Evolutionary conservation across 1,140 invertebrate species (phyloP).

Genomic region (Drosophila paulistorum): DNA sequence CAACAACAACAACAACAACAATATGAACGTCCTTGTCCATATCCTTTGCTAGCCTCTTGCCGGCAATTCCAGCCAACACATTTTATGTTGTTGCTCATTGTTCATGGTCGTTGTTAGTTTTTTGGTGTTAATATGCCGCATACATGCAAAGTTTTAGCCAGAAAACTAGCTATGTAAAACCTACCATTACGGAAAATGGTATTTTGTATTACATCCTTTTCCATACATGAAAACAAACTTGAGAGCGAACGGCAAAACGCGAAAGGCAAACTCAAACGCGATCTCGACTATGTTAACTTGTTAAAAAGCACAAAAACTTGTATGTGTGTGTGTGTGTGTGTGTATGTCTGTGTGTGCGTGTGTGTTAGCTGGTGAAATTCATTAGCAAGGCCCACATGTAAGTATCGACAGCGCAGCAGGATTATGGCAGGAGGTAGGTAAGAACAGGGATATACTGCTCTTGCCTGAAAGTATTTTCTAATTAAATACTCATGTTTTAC

Average conservation of each 20-base stretch:
- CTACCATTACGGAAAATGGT: slow-evolving; percentile 73
- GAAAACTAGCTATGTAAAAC: slow-evolving; percentile 30
- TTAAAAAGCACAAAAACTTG: slow-evolving; percentile 67
- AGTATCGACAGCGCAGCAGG: slow-evolving; percentile 43
- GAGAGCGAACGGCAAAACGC: slow-evolving; percentile 30
- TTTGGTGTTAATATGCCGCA: slow-evolving; percentile 76
- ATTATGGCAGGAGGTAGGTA: slow-evolving; percentile 9
- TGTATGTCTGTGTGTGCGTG: no score
- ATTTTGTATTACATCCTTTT: slow-evolving; percentile 66
- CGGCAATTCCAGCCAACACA: slow-evolving; percentile 73
- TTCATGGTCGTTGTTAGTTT: slow-evolving; percentile 52
- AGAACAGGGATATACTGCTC: slow-evolving; percentile 13
- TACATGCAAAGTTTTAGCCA: slow-evolving; percentile 72
- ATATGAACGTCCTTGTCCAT: slow-evolving; percentile 39
- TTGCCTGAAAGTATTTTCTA: slow-evolving; percentile 77
- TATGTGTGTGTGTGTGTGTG: no score
- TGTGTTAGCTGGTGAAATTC: slow-evolving; percentile 48
- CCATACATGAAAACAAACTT: slow-evolving; percentile 57
- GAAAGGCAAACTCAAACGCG: neutral
- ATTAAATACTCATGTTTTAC: slow-evolving; percentile 82
- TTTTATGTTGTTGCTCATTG: slow-evolving; percentile 31
- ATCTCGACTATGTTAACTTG: slow-evolving; percentile 69
- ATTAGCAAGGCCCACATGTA: slow-evolving; percentile 56
- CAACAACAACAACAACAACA: neutral
- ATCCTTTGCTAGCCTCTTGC: slow-evolving; percentile 34